phyloP scores from a whole-genome alignment of 2,888 invertebrate species.

The Onthophagus sagittarius region DNA sequence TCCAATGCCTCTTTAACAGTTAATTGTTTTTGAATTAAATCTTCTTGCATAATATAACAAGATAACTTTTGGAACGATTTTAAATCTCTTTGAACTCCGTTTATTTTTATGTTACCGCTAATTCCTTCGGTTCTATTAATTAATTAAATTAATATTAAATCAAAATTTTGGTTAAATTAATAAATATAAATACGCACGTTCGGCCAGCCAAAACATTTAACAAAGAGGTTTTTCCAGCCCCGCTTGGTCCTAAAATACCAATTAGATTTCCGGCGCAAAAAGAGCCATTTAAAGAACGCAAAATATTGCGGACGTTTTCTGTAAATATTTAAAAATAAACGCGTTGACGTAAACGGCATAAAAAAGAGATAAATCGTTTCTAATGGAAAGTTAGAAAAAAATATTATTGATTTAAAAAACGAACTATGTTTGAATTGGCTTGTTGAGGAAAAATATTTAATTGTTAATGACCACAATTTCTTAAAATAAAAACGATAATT shows the following conservation, averaged over 20 bases:
- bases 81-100: conserved; percentile 14
- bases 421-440: too few relatives aligned
- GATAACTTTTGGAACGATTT: conserved; percentile 18
- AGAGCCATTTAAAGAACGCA: conserved; percentile 17
- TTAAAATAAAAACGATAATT: too few relatives aligned
- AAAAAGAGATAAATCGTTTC: not conserved
- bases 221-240: conserved; percentile 25
- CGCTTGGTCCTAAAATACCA: conserved; percentile 25
- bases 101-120: conserved; percentile 15
- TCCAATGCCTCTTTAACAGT: conserved; percentile 16
- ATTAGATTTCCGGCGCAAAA: conserved; percentile 20
- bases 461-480: too few relatives aligned
- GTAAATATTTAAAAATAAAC: not conserved
- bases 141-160: not conserved
- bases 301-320: not conserved
- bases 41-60: conserved; percentile 17
- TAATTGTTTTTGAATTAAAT: conserved; percentile 13
- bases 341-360: not conserved
- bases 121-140: conserved; percentile 8
- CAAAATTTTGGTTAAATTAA: not conserved
- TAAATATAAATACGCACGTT: conserved; percentile 21
- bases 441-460: too few relatives aligned
- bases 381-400: too few relatives aligned
- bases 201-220: conserved; percentile 23
- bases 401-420: too few relatives aligned